Conservation (phyloP, 64 coral and sea anemone genomes). For the Actinia tenebrosa region DNA sequence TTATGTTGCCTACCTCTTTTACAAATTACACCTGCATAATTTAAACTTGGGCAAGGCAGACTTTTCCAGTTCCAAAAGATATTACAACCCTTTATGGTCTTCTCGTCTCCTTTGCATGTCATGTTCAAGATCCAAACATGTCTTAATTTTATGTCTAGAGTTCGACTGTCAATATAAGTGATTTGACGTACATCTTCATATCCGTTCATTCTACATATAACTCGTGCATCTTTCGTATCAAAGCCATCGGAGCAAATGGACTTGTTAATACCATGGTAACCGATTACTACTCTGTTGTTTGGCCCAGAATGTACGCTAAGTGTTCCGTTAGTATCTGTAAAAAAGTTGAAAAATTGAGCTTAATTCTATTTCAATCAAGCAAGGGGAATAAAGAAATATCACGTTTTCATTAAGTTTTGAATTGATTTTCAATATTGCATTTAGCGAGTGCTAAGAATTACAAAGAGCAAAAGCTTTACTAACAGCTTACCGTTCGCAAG, state of each 20-base stretch:
- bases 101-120: not conserved
- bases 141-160: not conserved
- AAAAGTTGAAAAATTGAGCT: not conserved
- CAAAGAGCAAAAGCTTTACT: no score
- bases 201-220: slow-evolving; percentile 1
- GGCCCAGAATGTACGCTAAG: not conserved
- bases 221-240: not conserved
- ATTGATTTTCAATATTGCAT: no score
- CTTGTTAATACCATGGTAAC: not conserved
- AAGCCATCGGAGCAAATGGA: not conserved
- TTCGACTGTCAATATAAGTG: not conserved
- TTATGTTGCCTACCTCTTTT: not conserved
- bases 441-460: no score
- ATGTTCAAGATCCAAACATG: not conserved
- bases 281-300: not conserved
- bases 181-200: not conserved
- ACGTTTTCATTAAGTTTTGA: no score
- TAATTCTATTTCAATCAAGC: no score
- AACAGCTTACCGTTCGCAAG: no score
- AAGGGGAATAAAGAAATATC: no score
- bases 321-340: no score
- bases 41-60: not conserved
- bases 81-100: not conserved
- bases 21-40: not conserved
- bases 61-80: not conserved